Evolutionary conservation across 2,113 vertebrate genomes (phyloP).

Genomic region (Pitta sordida): DNA sequence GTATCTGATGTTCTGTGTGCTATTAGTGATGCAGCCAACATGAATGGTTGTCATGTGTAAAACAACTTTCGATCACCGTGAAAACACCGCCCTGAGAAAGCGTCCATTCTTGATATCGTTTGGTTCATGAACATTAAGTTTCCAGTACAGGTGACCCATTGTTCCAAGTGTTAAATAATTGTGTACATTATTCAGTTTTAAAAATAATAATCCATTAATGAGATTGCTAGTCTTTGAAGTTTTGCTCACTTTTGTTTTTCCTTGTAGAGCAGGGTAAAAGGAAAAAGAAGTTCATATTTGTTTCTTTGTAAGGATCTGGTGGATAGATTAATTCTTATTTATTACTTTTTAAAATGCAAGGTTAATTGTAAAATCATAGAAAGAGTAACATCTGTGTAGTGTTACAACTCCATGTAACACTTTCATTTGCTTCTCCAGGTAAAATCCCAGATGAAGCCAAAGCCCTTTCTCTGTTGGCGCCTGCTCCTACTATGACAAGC

Average conservation of each 20-base stretch:
- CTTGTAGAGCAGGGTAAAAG: slow-evolving; percentile 81
- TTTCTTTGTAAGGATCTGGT: slow-evolving; percentile 79
- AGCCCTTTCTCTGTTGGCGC: slow-evolving; percentile 92
- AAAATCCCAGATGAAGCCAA: slow-evolving; percentile 98
- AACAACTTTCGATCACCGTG: slow-evolving; percentile 99
- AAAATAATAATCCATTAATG: slow-evolving; percentile 83
- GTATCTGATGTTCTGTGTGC: slow-evolving; percentile 99
- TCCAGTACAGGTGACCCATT: slow-evolving; percentile 99
- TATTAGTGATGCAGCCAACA: slow-evolving; percentile 99
- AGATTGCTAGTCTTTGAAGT: slow-evolving; percentile 80
- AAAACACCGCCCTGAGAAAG: slow-evolving; percentile 97
- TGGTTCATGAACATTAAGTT: slow-evolving; percentile 99
- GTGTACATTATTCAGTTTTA: slow-evolving; percentile 88
- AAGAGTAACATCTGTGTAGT: slow-evolving; percentile 53
- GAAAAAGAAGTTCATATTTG: slow-evolving; percentile 74
- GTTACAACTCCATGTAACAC: slow-evolving; percentile 74
- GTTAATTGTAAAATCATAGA: slow-evolving; percentile 76
- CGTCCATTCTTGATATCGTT: slow-evolving; percentile 99
- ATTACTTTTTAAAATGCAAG: slow-evolving; percentile 76
- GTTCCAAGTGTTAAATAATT: slow-evolving; percentile 99
- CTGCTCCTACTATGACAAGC: slow-evolving; percentile 84
- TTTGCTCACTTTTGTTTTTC: slow-evolving; percentile 83
- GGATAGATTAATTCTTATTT: slow-evolving; percentile 73
- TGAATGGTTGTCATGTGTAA: slow-evolving; percentile 99
- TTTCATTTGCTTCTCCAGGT: slow-evolving; percentile 85